phyloP scores from a whole-genome alignment of 1,140 invertebrate genomes.

The Lordiphosa collinella region DNA sequence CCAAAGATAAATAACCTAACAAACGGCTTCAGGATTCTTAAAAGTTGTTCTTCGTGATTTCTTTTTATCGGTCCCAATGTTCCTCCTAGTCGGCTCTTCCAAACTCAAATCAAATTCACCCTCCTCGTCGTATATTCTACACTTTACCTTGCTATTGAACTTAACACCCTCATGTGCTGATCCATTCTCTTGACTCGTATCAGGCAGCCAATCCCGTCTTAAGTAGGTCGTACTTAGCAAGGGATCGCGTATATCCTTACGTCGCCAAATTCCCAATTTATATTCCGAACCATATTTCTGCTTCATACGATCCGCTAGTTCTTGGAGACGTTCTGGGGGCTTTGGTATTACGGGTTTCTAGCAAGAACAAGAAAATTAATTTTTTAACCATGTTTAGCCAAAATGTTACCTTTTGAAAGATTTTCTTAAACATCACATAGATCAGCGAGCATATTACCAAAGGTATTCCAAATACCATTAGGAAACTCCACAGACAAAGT shows the following conservation, averaged over 20 bases:
- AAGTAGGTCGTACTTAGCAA: background rate
- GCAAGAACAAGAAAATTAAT: background rate
- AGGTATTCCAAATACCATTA: background rate
- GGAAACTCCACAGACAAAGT: background rate
- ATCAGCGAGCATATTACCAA: background rate
- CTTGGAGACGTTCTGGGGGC: background rate
- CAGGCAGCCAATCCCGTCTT: too few relatives aligned
- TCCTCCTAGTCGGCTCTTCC: too few relatives aligned
- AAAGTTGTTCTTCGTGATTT: too few relatives aligned
- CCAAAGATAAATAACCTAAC: background rate
- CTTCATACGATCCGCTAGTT: background rate
- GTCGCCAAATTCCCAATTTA: constrained; percentile 9
- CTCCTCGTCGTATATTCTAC: too few relatives aligned
- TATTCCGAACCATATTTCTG: constrained; percentile 10
- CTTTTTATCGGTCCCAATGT: too few relatives aligned
- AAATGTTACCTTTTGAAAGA: background rate
- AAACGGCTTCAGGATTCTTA: too few relatives aligned
- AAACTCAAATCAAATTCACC: too few relatives aligned
- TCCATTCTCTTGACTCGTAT: too few relatives aligned
- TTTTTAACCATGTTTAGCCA: too few relatives aligned
- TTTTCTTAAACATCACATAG: background rate
- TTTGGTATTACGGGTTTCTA: background rate
- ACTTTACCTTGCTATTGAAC: too few relatives aligned
- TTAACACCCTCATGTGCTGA: too few relatives aligned
- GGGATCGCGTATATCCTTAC: constrained; percentile 4